Evolutionary conservation across 2,113 vertebrate species (phyloP).

Genomic region (Monopterus albus): DNA sequence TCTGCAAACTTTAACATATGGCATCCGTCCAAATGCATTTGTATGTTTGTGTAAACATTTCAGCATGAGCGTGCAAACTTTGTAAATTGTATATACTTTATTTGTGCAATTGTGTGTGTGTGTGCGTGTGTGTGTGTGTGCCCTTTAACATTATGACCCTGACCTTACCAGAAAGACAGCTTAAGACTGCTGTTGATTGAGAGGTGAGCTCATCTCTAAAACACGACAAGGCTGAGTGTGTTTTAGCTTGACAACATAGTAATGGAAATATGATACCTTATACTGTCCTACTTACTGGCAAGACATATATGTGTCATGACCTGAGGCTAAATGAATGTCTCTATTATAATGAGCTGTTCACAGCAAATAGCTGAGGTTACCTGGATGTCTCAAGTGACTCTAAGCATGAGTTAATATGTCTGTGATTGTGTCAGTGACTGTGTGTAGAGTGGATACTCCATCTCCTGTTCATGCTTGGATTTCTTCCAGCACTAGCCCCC

Average conservation of each 20-base stretch:
- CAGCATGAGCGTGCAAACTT: background rate
- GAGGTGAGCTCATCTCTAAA: conserved; percentile 45
- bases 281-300: conserved; percentile 44
- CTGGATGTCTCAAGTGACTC: conserved; percentile 30
- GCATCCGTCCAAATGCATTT: conserved; percentile 51
- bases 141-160: conserved; percentile 44
- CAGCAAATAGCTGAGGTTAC: conserved; percentile 28
- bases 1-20: conserved; percentile 61
- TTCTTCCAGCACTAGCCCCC: conserved; percentile 18
- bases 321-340: conserved; percentile 30
- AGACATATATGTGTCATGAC: conserved; percentile 48
- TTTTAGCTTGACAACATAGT: conserved; percentile 16
- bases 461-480: conserved; percentile 36
- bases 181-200: conserved; percentile 56
- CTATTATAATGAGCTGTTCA: conserved; percentile 18
- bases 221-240: conserved; percentile 48
- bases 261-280: conserved; percentile 40
- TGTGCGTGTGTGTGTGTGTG: background rate
- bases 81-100: conserved; percentile 36
- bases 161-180: conserved; percentile 56
- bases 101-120: conserved; percentile 21
- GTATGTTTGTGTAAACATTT: conserved; percentile 55
- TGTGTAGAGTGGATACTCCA: background rate
- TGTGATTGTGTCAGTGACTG: background rate
- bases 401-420: conserved; percentile 33